Evolutionary conservation across 2,888 invertebrate species (phyloP).

Genomic region (Odontocolon sp.): DNA sequence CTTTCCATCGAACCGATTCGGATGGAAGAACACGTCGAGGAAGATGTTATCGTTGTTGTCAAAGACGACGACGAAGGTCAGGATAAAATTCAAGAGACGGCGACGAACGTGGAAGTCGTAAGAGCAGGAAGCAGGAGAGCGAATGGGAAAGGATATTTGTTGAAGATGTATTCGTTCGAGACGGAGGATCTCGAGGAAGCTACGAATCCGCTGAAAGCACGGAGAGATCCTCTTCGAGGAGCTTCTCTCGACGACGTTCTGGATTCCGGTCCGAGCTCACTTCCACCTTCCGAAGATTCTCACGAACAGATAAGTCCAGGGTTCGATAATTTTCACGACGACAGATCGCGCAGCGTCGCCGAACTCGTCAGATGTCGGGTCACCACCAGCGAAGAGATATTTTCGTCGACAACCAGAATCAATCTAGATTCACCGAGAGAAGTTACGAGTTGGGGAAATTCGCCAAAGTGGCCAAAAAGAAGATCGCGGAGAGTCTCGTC

Average conservation of each 20-base stretch:
- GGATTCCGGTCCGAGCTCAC: constrained; percentile 73
- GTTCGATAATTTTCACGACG: no score
- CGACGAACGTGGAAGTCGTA: neutral
- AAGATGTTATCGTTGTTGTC: constrained; percentile 44
- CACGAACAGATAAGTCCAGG: constrained; percentile 52
- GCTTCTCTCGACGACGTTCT: constrained; percentile 74
- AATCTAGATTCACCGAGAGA: constrained; percentile 67
- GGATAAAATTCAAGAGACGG: constrained; percentile 27
- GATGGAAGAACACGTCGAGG: constrained; percentile 21
- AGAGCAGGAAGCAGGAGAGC: constrained; percentile 58
- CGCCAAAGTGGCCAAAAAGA: constrained; percentile 66
- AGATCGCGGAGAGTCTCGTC: constrained; percentile 39
- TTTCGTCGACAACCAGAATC: constrained; percentile 67
- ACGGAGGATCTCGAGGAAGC: constrained; percentile 75
- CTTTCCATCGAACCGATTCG: constrained; percentile 46
- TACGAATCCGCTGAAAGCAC: constrained; percentile 59
- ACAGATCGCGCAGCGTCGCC: constrained; percentile 63
- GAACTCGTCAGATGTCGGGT: constrained; percentile 77
- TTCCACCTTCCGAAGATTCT: constrained; percentile 68
- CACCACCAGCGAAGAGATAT: constrained; percentile 77
- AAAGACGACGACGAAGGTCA: constrained; percentile 39
- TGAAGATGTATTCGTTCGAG: constrained; percentile 79
- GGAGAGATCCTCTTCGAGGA: constrained; percentile 71
- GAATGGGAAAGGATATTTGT: constrained; percentile 75
- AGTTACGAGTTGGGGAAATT: constrained; percentile 71